Evolutionary conservation across 2,888 invertebrate species (phyloP).

Genomic region (Macropis europaea): DNA sequence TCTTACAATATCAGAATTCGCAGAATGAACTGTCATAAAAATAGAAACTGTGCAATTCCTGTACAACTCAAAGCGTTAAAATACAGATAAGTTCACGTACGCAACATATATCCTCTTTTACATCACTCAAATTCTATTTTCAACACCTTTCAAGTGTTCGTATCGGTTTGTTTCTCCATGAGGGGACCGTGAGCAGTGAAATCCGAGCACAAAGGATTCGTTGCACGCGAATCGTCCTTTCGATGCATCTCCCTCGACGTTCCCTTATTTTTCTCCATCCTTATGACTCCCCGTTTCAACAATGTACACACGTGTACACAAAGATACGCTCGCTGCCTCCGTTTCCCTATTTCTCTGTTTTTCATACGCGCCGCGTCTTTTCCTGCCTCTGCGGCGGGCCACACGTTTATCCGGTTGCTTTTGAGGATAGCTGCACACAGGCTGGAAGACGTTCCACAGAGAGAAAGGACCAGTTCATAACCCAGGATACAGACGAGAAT

Average conservation of each 20-base stretch:
- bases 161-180: too few species aligned
- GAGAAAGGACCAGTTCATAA: conserved; percentile 50
- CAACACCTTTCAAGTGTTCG: too few species aligned
- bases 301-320: neutral
- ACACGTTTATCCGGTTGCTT: conserved; percentile 40
- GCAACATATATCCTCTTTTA: too few species aligned
- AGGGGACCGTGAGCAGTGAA: too few species aligned
- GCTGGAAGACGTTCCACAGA: conserved; percentile 16
- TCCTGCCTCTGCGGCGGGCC: neutral
- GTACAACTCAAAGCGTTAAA: too few species aligned
- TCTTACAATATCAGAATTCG: too few species aligned
- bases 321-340: neutral
- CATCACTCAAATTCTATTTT: too few species aligned
- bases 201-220: neutral
- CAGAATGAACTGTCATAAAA: too few species aligned
- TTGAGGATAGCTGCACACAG: conserved; percentile 28
- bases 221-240: neutral
- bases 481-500: conserved; percentile 48
- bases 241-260: neutral
- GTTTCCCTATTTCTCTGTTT: neutral
- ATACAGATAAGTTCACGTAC: too few species aligned
- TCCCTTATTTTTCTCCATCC: neutral
- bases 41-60: too few species aligned
- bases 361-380: conserved; percentile 22
- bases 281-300: neutral